Evolutionary conservation across 2,113 vertebrate species (phyloP).

Genomic region (Phyllostomus hastatus): DNA sequence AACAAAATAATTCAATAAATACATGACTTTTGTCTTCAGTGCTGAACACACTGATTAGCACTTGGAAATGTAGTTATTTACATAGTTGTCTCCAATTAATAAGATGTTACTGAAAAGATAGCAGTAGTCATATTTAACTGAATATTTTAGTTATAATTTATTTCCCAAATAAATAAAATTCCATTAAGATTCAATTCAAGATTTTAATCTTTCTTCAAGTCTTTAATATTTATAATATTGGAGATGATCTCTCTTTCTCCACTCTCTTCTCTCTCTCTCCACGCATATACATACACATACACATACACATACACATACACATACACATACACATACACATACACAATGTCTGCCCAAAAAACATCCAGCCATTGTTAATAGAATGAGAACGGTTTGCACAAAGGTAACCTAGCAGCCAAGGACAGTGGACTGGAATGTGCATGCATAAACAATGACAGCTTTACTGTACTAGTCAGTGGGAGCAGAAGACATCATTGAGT

Average conservation of each 20-base stretch:
- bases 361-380: too few relatives aligned
- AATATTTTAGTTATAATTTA: background rate
- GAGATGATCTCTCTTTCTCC: background rate
- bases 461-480: too few relatives aligned
- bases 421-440: too few relatives aligned
- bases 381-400: too few relatives aligned
- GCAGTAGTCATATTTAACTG: background rate
- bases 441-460: too few relatives aligned
- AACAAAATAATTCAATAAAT: slow-evolving; percentile 5
- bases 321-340: background rate
- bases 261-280: background rate
- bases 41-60: background rate
- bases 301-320: too few relatives aligned
- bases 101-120: background rate
- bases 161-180: background rate
- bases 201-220: background rate
- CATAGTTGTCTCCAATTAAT: background rate
- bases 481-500: too few relatives aligned
- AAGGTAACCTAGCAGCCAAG: too few relatives aligned
- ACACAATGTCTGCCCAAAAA: too few relatives aligned
- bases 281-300: background rate
- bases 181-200: background rate
- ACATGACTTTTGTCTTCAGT: background rate
- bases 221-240: background rate
- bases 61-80: background rate